A percentile compares a stretch with the other conserved stretches of the same genome.
Conservation (phyloP, 2,888 invertebrate genomes). For the Lepas anatifera region DNA sequence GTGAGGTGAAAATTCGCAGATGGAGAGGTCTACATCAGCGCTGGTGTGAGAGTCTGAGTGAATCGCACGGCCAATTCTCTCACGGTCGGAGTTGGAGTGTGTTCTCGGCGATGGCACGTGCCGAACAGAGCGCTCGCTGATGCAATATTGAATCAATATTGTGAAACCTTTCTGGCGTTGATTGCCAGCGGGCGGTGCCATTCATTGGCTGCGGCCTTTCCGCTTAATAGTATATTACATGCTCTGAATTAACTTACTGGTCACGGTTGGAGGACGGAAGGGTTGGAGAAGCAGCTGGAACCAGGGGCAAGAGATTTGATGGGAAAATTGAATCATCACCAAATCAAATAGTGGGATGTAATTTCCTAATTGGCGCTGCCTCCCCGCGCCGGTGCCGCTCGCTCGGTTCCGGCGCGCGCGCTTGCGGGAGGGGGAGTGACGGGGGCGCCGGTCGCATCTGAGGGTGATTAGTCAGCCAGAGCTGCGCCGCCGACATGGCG, state of each 20-base stretch:
- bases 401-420: neutral
- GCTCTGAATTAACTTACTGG: constrained; percentile 8
- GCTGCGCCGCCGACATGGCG: neutral
- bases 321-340: constrained; percentile 10
- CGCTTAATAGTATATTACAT: constrained; percentile 6
- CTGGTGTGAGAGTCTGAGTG: no score
- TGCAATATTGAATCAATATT: constrained; percentile 12
- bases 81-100: no score
- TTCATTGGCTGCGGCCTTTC: neutral
- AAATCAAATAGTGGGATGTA: constrained; percentile 11
- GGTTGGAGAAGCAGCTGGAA: neutral
- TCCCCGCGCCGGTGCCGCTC: neutral
- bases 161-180: neutral
- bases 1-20: no score
- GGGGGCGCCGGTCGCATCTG: neutral
- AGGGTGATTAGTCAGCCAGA: neutral
- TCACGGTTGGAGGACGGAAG: constrained; percentile 1
- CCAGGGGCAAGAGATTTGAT: constrained; percentile 7
- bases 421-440: neutral
- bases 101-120: no score
- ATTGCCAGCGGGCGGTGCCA: neutral
- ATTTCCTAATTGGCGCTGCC: constrained; percentile 2
- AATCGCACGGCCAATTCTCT: no score
- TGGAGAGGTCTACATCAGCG: no score
- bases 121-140: neutral